Evolutionary conservation across 2,888 invertebrate genomes (phyloP).

Genomic region (Argyresthia albistria): DNA sequence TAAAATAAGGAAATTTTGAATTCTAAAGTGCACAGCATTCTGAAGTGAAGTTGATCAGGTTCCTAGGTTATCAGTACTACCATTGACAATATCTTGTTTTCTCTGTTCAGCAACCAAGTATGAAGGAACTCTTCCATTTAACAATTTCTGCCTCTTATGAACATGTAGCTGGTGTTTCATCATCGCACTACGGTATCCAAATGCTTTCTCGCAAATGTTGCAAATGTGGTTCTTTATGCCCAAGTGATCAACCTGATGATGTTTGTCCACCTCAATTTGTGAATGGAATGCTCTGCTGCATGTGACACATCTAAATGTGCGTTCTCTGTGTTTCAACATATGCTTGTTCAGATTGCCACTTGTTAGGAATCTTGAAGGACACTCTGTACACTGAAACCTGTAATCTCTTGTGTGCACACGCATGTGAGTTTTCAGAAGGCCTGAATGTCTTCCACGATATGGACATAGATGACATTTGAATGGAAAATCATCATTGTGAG

Average conservation of each 20-base stretch:
- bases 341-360: constrained; percentile 44
- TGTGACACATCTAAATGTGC: constrained; percentile 34
- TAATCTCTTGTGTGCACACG: constrained; percentile 39
- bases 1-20: no score
- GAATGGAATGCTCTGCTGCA: constrained; percentile 39
- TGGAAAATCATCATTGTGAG: constrained; percentile 37
- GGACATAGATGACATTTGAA: constrained; percentile 40
- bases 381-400: constrained; percentile 43
- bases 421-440: constrained; percentile 37
- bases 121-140: constrained; percentile 15
- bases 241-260: constrained; percentile 40
- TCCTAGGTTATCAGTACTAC: no score
- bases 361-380: constrained; percentile 36
- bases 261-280: constrained; percentile 28
- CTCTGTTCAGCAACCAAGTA: constrained; percentile 16
- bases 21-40: no score
- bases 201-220: constrained; percentile 41
- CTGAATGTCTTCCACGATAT: constrained; percentile 32
- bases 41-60: no score
- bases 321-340: constrained; percentile 35
- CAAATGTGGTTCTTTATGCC: constrained; percentile 46
- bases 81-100: not conserved
- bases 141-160: constrained; percentile 36
- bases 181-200: constrained; percentile 46
- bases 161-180: constrained; percentile 45